A percentile compares a stretch with the other conserved stretches of the same genome.
Evolutionary conservation across 2,888 invertebrate genomes (phyloP).

Genomic region (Drosophila meridionalis): DNA sequence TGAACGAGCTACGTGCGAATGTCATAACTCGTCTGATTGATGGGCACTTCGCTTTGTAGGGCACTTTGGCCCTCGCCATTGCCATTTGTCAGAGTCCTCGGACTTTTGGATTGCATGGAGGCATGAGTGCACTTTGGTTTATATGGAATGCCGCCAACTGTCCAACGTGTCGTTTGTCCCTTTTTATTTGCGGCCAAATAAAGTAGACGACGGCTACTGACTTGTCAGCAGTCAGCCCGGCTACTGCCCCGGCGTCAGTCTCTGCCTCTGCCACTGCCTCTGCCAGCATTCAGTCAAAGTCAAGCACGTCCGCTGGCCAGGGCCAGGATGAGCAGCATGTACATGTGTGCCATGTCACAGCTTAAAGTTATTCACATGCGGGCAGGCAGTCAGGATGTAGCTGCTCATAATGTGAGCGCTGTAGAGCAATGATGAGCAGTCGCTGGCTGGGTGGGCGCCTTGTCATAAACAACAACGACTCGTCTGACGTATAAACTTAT

Average conservation of each 20-base stretch:
- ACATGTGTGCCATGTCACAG: conserved; percentile 69
- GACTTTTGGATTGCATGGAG: conserved; percentile 12
- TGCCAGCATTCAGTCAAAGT: conserved; percentile 63
- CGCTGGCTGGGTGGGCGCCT: conserved; percentile 11
- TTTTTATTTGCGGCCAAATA: conserved; percentile 51
- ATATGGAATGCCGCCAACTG: conserved; percentile 51
- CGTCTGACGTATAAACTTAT: conserved; percentile 75
- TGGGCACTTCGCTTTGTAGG: conserved; percentile 63
- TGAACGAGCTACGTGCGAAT: conserved; percentile 50
- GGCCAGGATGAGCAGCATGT: not conserved
- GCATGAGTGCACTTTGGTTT: conserved; percentile 51
- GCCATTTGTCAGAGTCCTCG: conserved; percentile 54
- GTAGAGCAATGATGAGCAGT: conserved; percentile 47
- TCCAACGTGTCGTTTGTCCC: conserved; percentile 33
- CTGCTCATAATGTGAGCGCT: conserved; percentile 37
- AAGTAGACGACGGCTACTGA: conserved; percentile 24
- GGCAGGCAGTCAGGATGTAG: conserved; percentile 29
- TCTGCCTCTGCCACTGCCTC: conserved; percentile 2
- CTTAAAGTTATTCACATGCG: conserved; percentile 74
- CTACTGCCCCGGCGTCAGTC: not conserved
- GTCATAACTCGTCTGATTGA: conserved; percentile 75
- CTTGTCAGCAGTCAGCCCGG: conserved; percentile 17
- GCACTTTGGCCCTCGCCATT: conserved; percentile 47
- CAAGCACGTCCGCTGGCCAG: conserved; percentile 69
- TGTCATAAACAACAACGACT: conserved; percentile 76